Base-by-base conservation (phyloP, 2,888 invertebrate species). In the Nowickia ferox region DNA sequence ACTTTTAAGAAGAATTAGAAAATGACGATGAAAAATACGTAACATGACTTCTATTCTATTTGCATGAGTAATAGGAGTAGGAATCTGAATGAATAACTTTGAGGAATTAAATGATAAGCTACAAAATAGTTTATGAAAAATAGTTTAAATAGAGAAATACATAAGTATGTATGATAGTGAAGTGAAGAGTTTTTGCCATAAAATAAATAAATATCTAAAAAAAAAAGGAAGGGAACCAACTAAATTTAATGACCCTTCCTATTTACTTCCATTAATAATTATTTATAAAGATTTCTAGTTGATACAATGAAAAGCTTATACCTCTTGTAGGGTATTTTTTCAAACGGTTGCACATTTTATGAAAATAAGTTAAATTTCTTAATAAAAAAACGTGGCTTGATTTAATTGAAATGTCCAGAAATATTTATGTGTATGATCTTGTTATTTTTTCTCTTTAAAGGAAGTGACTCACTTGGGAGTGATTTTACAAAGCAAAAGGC, bases 301-400 rank as follows among this genome's bases (percentile, higher is more conserved):
- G 30, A 2, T 9, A 2, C 15, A 30, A 11, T 59, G 6, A 15
- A 59, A 5, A 13, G 2, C 11, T 6, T 51, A 6, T 61, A 44
- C 53, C 13, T 8, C 0, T 2, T 15, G 9, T 79, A 79, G 63
- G 51, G 71, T 48, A 11, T 15, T 11, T 38, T 38, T 48, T 4
- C 19, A 66, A 22, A 40, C 6, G 2, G 57, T 40, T 59, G 13
- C 17, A 30, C 22, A 53, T 66, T 68, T 42, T 19, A 38, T 46
- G 11, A 17, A 81, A 68, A 75, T 81, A 61, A 68, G 69, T 81
- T 69, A 22, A 71, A 65, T 65, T 81, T 76, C 63, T 69, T 55
- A 48, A n/a, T 46, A 81, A 81, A 85, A 84, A 85, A 82, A 69
- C 81, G 81, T 85, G 77, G 81, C 81, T 77, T 74, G 81, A 69